Conservation (phyloP, 2,113 vertebrate species). For the Noctilio leporinus region DNA sequence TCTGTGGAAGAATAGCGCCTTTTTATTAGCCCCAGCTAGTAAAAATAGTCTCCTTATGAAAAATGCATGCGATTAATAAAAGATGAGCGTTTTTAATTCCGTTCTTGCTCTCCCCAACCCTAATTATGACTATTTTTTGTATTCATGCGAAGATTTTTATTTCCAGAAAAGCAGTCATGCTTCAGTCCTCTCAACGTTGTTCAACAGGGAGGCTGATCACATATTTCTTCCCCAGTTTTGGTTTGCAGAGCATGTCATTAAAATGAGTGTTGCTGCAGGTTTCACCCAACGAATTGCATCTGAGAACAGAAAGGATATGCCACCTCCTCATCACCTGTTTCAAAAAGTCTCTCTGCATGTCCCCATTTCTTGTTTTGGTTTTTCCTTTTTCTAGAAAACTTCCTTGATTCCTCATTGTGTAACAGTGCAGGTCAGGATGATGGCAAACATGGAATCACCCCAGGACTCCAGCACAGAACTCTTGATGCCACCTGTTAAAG, state of each 20-base stretch:
- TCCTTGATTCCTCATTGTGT: background rate
- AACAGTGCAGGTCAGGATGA: no score
- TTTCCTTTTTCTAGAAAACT: background rate
- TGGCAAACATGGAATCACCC: background rate
- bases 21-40: constrained; percentile 21
- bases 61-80: constrained; percentile 63
- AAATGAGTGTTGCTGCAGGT: background rate
- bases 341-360: background rate
- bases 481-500: fast-evolving
- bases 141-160: constrained; percentile 31
- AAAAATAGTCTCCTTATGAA: constrained; percentile 61
- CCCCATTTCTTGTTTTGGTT: no score
- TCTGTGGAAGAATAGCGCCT: constrained; percentile 29
- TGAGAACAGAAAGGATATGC: background rate
- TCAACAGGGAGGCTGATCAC: background rate
- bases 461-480: background rate
- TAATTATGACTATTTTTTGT: constrained; percentile 53
- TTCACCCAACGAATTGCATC: background rate
- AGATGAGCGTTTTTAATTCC: constrained; percentile 65
- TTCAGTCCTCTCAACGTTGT: constrained; percentile 3
- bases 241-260: constrained; percentile 36
- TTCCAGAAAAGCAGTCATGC: background rate
- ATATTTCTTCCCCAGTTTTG: background rate
- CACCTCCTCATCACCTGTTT: background rate
- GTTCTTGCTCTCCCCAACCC: background rate